These are phyloP conservation scores for Cheilosia grossa DNA, from an alignment of 2,888 invertebrate species.

Conservation along the genomic window DNA sequence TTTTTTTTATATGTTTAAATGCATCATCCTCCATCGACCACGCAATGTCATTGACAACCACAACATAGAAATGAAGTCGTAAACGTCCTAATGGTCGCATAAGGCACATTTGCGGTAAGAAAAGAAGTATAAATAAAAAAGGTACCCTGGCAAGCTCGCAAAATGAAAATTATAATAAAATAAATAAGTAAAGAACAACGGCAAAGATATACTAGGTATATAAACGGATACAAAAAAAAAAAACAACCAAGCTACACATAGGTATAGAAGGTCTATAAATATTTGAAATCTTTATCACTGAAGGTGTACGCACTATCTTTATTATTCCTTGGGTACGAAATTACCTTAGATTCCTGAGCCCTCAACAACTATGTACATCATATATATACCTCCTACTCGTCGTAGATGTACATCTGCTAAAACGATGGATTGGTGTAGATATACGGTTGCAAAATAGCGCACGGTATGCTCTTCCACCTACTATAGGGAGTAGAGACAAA, in stretches of 20 bases:
- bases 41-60: constrained; percentile 71
- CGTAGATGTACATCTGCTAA: constrained; percentile 15
- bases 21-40: constrained; percentile 72
- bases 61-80: constrained; percentile 72
- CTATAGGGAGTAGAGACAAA: constrained; percentile 44
- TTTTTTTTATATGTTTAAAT: constrained; percentile 70
- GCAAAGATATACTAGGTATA: constrained; percentile 27
- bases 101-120: constrained; percentile 69
- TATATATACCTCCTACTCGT: neutral
- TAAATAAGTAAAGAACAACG: constrained; percentile 71
- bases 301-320: constrained; percentile 71
- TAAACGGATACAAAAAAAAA: constrained; percentile 38
- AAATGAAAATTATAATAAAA: constrained; percentile 74
- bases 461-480: constrained; percentile 12
- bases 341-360: constrained; percentile 40
- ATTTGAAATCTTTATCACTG: constrained; percentile 67
- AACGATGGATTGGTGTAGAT: constrained; percentile 63
- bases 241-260: constrained; percentile 24
- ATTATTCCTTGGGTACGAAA: constrained; percentile 24
- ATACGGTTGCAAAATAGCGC: constrained; percentile 51
- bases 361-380: constrained; percentile 33
- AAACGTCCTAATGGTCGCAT: constrained; percentile 69
- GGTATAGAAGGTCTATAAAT: constrained; percentile 67
- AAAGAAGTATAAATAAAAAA: constrained; percentile 66
- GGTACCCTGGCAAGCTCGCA: constrained; percentile 56